Evolutionary conservation across 1,140 invertebrate genomes (phyloP).

Genomic region (Brachionus asplanchnoidis): DNA sequence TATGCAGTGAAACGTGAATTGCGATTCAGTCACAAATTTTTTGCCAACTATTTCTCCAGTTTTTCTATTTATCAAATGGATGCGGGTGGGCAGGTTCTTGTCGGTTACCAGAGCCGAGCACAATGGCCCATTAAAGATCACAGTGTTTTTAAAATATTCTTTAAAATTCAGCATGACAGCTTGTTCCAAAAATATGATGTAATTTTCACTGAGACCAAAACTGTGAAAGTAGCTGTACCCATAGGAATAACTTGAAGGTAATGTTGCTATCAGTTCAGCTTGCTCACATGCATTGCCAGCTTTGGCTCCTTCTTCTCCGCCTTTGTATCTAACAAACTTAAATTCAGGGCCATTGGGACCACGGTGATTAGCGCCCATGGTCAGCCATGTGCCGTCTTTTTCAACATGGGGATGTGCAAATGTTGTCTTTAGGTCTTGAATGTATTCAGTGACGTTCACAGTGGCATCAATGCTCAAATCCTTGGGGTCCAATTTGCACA

Average conservation of each 20-base stretch:
- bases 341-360: neutral
- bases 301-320: neutral
- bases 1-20: conserved; percentile 82
- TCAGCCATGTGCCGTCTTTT: conserved; percentile 70
- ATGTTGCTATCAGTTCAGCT: conserved; percentile 16
- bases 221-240: conserved; percentile 23
- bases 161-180: conserved; percentile 67
- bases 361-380: conserved; percentile 59
- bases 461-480: conserved; percentile 64
- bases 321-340: conserved; percentile 34
- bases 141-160: conserved; percentile 58
- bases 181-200: conserved; percentile 32
- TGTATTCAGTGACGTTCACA: conserved; percentile 53
- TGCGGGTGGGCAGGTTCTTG: conserved; percentile 50
- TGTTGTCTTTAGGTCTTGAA: conserved; percentile 44
- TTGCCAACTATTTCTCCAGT: conserved; percentile 61
- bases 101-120: conserved; percentile 59
- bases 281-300: conserved; percentile 8
- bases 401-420: conserved; percentile 68
- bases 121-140: conserved; percentile 55
- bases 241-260: neutral
- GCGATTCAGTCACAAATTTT: conserved; percentile 63
- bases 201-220: conserved; percentile 31
- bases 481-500: conserved; percentile 69
- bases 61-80: conserved; percentile 56